These are phyloP conservation scores for Patiria pectinifera DNA, from an alignment of 53 echinoderm and acorn worm species.

Conservation along the genomic window DNA sequence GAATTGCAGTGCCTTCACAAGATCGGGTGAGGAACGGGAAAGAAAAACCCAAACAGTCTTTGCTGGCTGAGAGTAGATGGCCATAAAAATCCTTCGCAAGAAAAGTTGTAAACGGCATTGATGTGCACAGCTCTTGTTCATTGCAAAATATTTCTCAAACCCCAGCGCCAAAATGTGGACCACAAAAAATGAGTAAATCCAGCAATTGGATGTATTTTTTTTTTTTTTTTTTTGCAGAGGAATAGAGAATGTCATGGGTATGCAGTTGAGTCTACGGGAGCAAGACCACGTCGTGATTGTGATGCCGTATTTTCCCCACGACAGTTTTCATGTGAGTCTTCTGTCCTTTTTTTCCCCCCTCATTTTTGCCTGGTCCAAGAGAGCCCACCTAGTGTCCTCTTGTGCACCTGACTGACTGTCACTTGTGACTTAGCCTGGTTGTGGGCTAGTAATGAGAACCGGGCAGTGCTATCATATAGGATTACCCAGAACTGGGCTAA, in stretches of 20 bases:
- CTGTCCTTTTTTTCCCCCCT: neutral
- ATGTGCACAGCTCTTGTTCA: no score
- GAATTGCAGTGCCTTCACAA: constrained; percentile 85
- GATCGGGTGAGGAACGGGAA: constrained; percentile 77
- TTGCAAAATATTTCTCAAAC: no score
- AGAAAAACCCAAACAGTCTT: neutral
- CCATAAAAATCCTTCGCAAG: neutral
- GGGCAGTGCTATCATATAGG: no score
- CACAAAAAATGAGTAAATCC: neutral
- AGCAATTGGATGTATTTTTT: constrained; percentile 13
- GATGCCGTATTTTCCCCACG: constrained; percentile 94
- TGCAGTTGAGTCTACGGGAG: constrained; percentile 83
- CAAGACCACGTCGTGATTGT: constrained; percentile 93
- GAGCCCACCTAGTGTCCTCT: no score
- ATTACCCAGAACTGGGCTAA: no score
- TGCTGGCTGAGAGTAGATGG: neutral
- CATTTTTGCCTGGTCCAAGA: no score
- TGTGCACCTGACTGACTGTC: no score
- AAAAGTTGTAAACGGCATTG: no score
- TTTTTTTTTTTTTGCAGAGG: constrained; percentile 68
- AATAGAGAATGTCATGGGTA: constrained; percentile 92
- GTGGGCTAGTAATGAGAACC: no score
- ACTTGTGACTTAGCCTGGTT: no score
- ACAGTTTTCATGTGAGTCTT: constrained; percentile 86
- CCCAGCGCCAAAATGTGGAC: neutral